A percentile compares a stretch with the other conserved stretches of the same genome.
These are phyloP conservation scores for Odontesthes bonariensis DNA, from an alignment of 2,113 vertebrate species.

Conservation along the genomic window DNA sequence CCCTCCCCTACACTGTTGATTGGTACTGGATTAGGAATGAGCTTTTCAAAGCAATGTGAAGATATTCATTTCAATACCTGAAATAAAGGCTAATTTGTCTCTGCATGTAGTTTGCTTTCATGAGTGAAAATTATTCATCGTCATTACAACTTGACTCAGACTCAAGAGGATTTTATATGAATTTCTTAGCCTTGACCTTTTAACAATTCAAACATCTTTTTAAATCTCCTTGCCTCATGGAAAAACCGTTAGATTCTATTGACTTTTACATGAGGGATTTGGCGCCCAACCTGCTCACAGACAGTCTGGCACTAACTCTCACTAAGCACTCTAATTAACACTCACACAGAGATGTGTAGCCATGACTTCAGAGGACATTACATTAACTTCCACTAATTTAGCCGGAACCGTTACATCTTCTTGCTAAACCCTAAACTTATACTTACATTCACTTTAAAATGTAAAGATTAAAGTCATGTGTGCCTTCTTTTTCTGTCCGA, in stretches of 20 bases:
- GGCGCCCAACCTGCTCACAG: conserved; percentile 24
- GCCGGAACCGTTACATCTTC: neutral
- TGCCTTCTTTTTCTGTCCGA: neutral
- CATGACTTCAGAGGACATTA: neutral
- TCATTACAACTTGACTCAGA: conserved; percentile 26
- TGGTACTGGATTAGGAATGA: neutral
- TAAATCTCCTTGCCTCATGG: conserved; percentile 41
- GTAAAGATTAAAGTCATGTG: neutral
- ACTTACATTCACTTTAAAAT: neutral
- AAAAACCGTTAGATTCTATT: conserved; percentile 52
- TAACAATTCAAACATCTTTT: conserved; percentile 38
- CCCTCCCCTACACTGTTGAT: conserved; percentile 10
- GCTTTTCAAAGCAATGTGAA: conserved; percentile 26
- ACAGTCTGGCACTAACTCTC: conserved; percentile 29
- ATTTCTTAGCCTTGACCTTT: conserved; percentile 31
- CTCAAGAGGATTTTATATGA: conserved; percentile 44
- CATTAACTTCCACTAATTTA: neutral
- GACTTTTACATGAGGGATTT: conserved; percentile 48
- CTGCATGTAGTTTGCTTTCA: conserved; percentile 13
- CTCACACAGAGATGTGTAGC: neutral
- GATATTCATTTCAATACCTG: conserved; percentile 36
- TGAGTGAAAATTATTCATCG: conserved; percentile 29
- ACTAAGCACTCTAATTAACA: conserved; percentile 16
- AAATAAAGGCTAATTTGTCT: conserved; percentile 16
- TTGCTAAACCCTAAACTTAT: neutral